Evolutionary conservation across 2,888 invertebrate genomes (phyloP).

Genomic region (Parascotia fuliginaria): DNA sequence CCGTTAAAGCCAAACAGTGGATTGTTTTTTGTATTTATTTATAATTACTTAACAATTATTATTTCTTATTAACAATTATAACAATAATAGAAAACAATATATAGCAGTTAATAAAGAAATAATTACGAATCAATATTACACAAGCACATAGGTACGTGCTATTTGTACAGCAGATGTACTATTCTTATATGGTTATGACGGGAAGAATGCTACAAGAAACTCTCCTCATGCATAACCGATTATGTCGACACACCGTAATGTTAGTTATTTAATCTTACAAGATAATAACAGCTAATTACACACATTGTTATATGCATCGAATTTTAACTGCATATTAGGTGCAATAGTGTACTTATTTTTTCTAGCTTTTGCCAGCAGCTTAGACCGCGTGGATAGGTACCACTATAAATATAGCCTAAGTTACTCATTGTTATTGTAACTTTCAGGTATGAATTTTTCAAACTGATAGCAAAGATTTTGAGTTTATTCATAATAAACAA

Average conservation of each 20-base stretch:
- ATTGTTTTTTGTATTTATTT: too few species aligned
- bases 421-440: too few species aligned
- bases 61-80: too few species aligned
- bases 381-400: constrained; percentile 1
- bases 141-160: not conserved
- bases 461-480: too few species aligned
- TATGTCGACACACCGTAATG: constrained; percentile 39
- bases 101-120: too few species aligned
- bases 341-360: constrained; percentile 9
- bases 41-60: too few species aligned
- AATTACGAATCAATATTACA: constrained; percentile 1
- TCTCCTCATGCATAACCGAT: constrained; percentile 38
- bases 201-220: constrained; percentile 28
- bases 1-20: too few species aligned
- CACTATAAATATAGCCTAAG: not conserved
- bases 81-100: too few species aligned
- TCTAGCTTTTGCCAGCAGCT: too few species aligned
- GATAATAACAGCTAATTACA: constrained; percentile 24
- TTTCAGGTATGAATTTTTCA: too few species aligned
- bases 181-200: constrained; percentile 9
- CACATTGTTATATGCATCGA: constrained; percentile 12
- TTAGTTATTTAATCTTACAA: constrained; percentile 32
- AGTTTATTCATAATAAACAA: too few species aligned
- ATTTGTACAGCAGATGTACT: too few species aligned
- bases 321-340: constrained; percentile 15